These are phyloP conservation scores for Hafferia zeledoni DNA, from an alignment of 2,797 vertebrate species.

Conservation along the genomic window DNA sequence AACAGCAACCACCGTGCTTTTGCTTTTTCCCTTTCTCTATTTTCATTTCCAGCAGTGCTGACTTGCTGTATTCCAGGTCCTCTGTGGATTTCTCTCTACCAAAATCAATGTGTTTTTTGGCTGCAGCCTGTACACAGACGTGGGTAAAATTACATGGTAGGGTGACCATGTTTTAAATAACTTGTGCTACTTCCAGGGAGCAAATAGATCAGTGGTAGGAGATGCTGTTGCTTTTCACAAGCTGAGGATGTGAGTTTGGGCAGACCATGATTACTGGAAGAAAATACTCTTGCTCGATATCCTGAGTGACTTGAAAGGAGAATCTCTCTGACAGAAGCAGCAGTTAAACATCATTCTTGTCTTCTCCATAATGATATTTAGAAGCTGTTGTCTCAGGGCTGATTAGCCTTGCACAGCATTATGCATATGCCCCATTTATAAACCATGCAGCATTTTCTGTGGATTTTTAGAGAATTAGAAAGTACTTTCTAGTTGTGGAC, in stretches of 20 bases:
- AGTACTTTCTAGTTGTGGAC: not conserved
- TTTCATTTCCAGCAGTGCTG: not conserved
- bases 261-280: not conserved
- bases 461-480: not conserved
- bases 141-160: not conserved
- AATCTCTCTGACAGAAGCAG: not conserved
- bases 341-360: not conserved
- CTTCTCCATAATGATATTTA: not conserved
- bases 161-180: not conserved
- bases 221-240: not conserved
- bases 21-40: not conserved
- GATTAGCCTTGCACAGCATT: not conserved
- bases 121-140: not conserved
- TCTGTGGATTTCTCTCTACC: not conserved
- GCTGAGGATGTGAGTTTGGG: not conserved
- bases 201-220: not conserved
- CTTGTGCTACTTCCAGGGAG: not conserved
- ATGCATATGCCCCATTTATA: not conserved
- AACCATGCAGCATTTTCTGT: not conserved
- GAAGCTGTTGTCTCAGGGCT: not conserved
- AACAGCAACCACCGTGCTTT: rapidly evolving
- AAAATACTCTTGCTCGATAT: not conserved
- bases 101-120: not conserved
- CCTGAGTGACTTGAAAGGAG: not conserved
- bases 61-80: not conserved